These are phyloP conservation scores for Clusia tigrina DNA, from an alignment of 2,888 invertebrate species.

Conservation along the genomic window DNA sequence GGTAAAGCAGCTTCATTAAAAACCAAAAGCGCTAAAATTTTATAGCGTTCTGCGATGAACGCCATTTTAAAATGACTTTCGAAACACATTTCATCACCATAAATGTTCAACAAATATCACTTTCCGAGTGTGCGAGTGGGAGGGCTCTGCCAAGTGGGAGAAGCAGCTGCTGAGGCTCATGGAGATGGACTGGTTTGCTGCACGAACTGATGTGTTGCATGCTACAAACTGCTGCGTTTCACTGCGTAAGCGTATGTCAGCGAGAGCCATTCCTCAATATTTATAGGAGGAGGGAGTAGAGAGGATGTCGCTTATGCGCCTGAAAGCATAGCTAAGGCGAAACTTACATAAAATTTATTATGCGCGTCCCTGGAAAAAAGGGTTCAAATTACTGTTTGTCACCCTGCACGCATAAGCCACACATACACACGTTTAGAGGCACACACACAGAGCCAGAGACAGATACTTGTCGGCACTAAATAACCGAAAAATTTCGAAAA, in stretches of 20 bases:
- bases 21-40: slow-evolving; percentile 22
- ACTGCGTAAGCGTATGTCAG: background rate
- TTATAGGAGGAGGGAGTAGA: no score
- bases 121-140: slow-evolving; percentile 24
- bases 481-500: slow-evolving; percentile 15
- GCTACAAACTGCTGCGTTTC: background rate
- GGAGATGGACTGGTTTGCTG: no score
- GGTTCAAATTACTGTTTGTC: slow-evolving; percentile 24
- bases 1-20: slow-evolving; percentile 30
- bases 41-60: slow-evolving; percentile 11
- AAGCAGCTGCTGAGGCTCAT: no score
- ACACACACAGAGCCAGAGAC: background rate
- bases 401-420: background rate
- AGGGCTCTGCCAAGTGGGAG: slow-evolving; percentile 29
- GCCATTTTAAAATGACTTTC: slow-evolving; percentile 37
- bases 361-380: slow-evolving; percentile 19
- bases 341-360: slow-evolving; percentile 28
- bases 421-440: background rate
- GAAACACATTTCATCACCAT: slow-evolving; percentile 40
- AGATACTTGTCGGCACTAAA: slow-evolving; percentile 14
- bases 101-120: slow-evolving; percentile 36
- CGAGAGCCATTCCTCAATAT: slow-evolving; percentile 28
- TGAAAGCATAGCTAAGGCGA: slow-evolving; percentile 1
- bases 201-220: slow-evolving; percentile 13
- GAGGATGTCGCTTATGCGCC: slow-evolving; percentile 17